Evolutionary conservation across 2,888 invertebrate genomes (phyloP).

Genomic region (Dynastes tityus): DNA sequence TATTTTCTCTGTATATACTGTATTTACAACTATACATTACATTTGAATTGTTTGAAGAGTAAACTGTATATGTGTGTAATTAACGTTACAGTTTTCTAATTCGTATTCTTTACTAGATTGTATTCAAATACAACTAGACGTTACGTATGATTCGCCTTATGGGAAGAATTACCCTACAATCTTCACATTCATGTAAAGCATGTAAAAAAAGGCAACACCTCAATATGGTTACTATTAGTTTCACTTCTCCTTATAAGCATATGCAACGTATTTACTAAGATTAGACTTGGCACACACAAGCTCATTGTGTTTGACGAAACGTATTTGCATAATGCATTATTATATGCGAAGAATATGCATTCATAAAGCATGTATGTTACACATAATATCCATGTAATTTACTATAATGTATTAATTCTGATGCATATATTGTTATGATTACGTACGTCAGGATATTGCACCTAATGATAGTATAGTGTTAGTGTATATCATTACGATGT

Average conservation of each 20-base stretch:
- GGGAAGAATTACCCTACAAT: slow-evolving; percentile 25
- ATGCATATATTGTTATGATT: not conserved
- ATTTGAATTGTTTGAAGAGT: not conserved
- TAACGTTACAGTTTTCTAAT: not conserved
- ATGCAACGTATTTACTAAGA: slow-evolving; percentile 12
- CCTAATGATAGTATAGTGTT: too few species aligned
- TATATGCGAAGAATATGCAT: slow-evolving; percentile 10
- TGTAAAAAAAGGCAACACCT: slow-evolving; percentile 3
- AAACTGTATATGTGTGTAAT: not conserved
- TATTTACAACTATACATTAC: not conserved
- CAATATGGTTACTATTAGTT: slow-evolving; percentile 3
- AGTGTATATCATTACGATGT: too few species aligned
- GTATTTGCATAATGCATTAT: slow-evolving; percentile 35
- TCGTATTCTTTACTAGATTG: slow-evolving; percentile 5
- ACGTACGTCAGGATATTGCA: too few species aligned
- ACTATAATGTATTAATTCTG: slow-evolving; percentile 19
- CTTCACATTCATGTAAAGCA: slow-evolving; percentile 32
- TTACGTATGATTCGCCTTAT: slow-evolving; percentile 26
- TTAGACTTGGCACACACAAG: slow-evolving; percentile 13
- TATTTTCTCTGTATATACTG: too few species aligned
- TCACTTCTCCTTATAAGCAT: not conserved
- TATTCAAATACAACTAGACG: slow-evolving; percentile 21
- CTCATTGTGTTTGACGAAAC: slow-evolving; percentile 26
- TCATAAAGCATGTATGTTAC: not conserved
- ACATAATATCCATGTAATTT: slow-evolving; percentile 21